Evolutionary conservation across 2,888 invertebrate genomes (phyloP).

Genomic region (Poecilobothrus nobilitatus): DNA sequence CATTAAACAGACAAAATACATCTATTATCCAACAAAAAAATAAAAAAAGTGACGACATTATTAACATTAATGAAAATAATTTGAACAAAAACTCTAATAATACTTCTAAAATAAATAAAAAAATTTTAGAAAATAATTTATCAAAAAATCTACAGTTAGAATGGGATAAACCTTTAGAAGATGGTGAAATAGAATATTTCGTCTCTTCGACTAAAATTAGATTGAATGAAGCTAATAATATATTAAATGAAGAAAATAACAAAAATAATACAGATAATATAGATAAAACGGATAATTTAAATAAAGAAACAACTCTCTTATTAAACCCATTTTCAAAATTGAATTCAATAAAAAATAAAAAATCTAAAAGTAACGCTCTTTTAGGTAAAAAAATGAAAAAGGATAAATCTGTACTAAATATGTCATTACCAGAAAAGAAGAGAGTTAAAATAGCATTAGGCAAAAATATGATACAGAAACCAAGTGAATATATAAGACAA

Average conservation of each 20-base stretch:
- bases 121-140: neutral
- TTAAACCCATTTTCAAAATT: constrained; percentile 29
- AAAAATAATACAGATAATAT: too few relatives aligned
- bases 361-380: constrained; percentile 20
- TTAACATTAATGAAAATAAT: constrained; percentile 16
- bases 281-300: neutral
- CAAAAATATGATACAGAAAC: constrained; percentile 61
- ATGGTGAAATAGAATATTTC: constrained; percentile 43
- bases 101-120: neutral
- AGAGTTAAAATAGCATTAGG: constrained; percentile 63
- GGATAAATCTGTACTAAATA: constrained; percentile 11
- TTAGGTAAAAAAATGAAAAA: constrained; percentile 23
- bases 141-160: constrained; percentile 26
- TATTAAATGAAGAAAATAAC: constrained; percentile 21
- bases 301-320: constrained; percentile 16
- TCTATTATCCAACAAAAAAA: too few relatives aligned
- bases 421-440: neutral
- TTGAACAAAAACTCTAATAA: constrained; percentile 15
- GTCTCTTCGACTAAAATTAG: constrained; percentile 35
- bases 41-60: neutral
- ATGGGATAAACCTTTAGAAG: constrained; percentile 43
- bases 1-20: constrained; percentile 19
- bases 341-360: constrained; percentile 19
- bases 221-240: constrained; percentile 33
- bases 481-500: constrained; percentile 63